Base-by-base conservation (phyloP, 2,797 vertebrate species). In the Euphonia xanthogaster region DNA sequence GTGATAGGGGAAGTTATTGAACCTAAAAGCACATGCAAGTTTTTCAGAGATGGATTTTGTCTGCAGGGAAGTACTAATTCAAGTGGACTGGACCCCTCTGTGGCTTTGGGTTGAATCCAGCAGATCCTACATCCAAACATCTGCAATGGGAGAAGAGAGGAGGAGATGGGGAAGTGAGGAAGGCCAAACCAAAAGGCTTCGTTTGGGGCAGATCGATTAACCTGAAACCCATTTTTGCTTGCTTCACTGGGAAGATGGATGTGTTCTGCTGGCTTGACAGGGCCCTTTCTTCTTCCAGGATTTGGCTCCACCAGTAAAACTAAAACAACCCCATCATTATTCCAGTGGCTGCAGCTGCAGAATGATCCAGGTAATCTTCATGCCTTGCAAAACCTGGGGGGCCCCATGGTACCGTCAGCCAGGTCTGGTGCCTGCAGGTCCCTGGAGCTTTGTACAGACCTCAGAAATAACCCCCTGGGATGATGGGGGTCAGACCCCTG, bases 41-140 rank as follows among this genome's bases (percentile, higher is more conserved):
- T 94, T 68, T 72, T 90, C 77, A 88, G 88, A 86, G 65, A 82
- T 4, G 45, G 70, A 67, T 81, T 95, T 86, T 76, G 63, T 92
- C 80, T 95, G 71, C 63, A 67, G 71, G 66, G 51, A 95, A 84
- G 51, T 30, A 44, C 54, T 92, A 75, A 95, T 80, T 93, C 31
- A 45, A 93, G 73, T 14, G 62, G 58, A 92, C 73, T 81, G 76
- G 73, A 93, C 88, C 58, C 70, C 55, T 93, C 71, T 60, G 83
- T 95, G 95, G 90, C 88, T 96, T 95, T 95, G 94, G 55, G 86
- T 45, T 77, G 74, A 81, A 76, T 76, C 77, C 94, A 94, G 79
- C 31, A 75, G 62, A 48, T 81, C 78, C 57, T 57, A 61, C 79
- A 90, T 93, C 50, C 87, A 94, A 92, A 70, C 11, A 24, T 68